Evolutionary conservation across 2,113 vertebrate species (phyloP).

Genomic region (Paramisgurnus dabryanus): DNA sequence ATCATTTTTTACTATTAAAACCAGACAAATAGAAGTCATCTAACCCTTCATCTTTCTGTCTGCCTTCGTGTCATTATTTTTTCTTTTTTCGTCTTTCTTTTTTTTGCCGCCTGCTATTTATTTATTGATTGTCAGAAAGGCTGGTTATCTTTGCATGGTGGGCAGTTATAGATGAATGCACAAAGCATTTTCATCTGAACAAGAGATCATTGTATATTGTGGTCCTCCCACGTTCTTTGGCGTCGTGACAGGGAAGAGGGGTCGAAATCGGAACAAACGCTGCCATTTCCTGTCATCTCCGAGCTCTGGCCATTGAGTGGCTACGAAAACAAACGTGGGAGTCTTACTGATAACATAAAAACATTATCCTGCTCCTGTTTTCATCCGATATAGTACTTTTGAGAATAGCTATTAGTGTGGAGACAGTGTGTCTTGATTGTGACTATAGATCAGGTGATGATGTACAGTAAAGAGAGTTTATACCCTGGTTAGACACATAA

Average conservation of each 20-base stretch:
- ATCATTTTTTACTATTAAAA: slow-evolving; percentile 20
- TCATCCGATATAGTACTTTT: slow-evolving; percentile 43
- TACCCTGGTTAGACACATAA: slow-evolving; percentile 11
- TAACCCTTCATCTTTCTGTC: slow-evolving; percentile 33
- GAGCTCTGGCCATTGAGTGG: slow-evolving; percentile 45
- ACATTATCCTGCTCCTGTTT: slow-evolving; percentile 55
- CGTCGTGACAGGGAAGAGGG: slow-evolving; percentile 23
- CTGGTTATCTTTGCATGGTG: slow-evolving; percentile 67
- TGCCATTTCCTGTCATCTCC: slow-evolving; percentile 69
- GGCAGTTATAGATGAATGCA: slow-evolving; percentile 66
- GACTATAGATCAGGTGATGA: slow-evolving; percentile 45
- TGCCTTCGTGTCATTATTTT: slow-evolving; percentile 26
- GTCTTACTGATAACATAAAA: slow-evolving; percentile 58
- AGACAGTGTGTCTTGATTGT: slow-evolving; percentile 32
- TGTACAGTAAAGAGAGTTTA: slow-evolving; percentile 42
- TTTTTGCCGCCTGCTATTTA: slow-evolving; percentile 65
- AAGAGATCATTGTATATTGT: slow-evolving; percentile 60
- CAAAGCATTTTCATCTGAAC: slow-evolving; percentile 62
- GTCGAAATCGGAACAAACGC: slow-evolving; percentile 57
- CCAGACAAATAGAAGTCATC: slow-evolving; percentile 39
- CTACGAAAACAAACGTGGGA: slow-evolving; percentile 57
- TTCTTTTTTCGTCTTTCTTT: slow-evolving; percentile 45
- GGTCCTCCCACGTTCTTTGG: slow-evolving; percentile 53
- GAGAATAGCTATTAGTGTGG: slow-evolving; percentile 54
- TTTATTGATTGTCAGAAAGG: slow-evolving; percentile 66